These are phyloP conservation scores for Pandemis heparana DNA, from an alignment of 2,888 invertebrate genomes.

Conservation along the genomic window DNA sequence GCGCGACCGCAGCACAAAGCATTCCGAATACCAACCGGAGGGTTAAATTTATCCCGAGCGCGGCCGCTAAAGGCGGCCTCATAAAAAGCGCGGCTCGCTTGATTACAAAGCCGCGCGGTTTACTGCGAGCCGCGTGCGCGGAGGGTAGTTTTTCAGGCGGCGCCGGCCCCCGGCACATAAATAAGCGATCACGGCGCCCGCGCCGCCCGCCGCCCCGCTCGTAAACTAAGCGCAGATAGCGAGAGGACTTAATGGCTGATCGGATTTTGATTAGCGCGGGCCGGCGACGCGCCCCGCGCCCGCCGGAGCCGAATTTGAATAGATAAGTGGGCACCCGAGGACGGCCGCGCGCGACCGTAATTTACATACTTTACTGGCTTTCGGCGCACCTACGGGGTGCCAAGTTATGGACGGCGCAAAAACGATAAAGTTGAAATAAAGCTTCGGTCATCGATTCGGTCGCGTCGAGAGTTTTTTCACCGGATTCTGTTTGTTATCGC, in stretches of 20 bases:
- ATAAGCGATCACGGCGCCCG: slow-evolving; percentile 76
- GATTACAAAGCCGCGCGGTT: slow-evolving; percentile 79
- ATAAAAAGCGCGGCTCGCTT: slow-evolving; percentile 81
- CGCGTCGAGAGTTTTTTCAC: slow-evolving; percentile 75
- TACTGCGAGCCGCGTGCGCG: slow-evolving; percentile 64
- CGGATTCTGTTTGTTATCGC: slow-evolving; percentile 77
- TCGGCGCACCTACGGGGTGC: slow-evolving; percentile 79
- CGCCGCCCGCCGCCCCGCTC: slow-evolving; percentile 60
- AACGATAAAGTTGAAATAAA: slow-evolving; percentile 85
- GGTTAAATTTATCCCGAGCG: slow-evolving; percentile 76
- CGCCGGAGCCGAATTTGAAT: slow-evolving; percentile 84
- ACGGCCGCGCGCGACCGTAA: slow-evolving; percentile 83
- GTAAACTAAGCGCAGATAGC: slow-evolving; percentile 85
- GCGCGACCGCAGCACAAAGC: slow-evolving; percentile 31
- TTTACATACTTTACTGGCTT: slow-evolving; percentile 85
- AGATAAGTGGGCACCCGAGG: slow-evolving; percentile 84
- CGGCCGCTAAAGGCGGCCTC: slow-evolving; percentile 75
- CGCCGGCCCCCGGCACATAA: slow-evolving; percentile 77
- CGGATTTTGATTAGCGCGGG: slow-evolving; percentile 85
- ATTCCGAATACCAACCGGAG: slow-evolving; percentile 45
- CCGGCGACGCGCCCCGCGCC: slow-evolving; percentile 80
- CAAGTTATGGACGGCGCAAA: slow-evolving; percentile 82
- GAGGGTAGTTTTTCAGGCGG: slow-evolving; percentile 82
- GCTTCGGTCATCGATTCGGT: slow-evolving; percentile 80
- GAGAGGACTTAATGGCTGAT: slow-evolving; percentile 86